Evolutionary conservation across 2,888 invertebrate species (phyloP), one percentile per base, ranked within the genome.

Genomic region (Himalopsyche tibetana): DNA sequence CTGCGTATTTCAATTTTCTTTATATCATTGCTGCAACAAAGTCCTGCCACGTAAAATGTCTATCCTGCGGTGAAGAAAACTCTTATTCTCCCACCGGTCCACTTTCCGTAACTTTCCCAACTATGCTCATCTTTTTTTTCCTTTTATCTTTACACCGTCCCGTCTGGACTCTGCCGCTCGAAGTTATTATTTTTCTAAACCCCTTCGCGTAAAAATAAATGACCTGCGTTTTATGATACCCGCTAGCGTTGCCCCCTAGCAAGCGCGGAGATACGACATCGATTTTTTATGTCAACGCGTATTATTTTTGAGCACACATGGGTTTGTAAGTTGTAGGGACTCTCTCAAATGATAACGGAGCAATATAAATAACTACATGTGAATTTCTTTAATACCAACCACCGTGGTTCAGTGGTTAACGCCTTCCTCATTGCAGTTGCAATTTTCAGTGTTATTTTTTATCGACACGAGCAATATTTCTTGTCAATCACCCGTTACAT

Each of bases 201-300:
- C 74, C 74, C 74, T 74, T 74, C 74, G 74, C 74, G 74, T 74
- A 74, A 74, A 74, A 74, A 74, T 74, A 74, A 74, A 74, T 74
- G 74, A 74, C 74, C 74, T 74, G 74, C 74, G 74, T 74, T 74
- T 74, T 74, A 74, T 74, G 74, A 74, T 38, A 74, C 74, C 74
- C 74, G 12, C 38, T 38, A 9, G 28, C 74, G 5, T 74, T 74
- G 28, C 15, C 15, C 69, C 36, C 74, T 74, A 6, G 74, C 74
- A 19, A 74, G 12, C 74, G 28, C 36, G 12, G 28, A 36, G 63
- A 63, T 38, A 74, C 74, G 36, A 38, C 12, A 74, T 74, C 74
- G 74, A 74, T 74, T 74, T 69, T 74, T 36, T 19, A 4, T 74
- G 74, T 11, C 36, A 51, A 51, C 51, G 51, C 2, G 3, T 12